Evolutionary conservation across 2,888 invertebrate species (phyloP).

Genomic region (Limnephilus rhombicus): DNA sequence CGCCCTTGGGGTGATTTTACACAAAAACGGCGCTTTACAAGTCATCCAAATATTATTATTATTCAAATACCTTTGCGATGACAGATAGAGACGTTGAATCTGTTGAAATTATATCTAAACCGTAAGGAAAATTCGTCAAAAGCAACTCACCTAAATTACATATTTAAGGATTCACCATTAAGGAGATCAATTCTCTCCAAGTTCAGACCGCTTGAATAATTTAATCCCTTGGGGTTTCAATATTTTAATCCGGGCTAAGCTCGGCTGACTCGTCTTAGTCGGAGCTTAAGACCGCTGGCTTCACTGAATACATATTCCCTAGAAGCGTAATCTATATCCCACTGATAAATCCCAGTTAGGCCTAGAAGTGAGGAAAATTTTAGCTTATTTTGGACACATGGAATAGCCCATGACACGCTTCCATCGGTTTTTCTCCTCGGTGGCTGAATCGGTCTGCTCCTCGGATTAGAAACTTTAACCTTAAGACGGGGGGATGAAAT

Average conservation of each 20-base stretch:
- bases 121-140: not conserved
- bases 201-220: slow-evolving; percentile 21
- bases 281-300: not conserved
- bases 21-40: no score
- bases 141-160: not conserved
- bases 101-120: not conserved
- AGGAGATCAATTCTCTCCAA: slow-evolving; percentile 6
- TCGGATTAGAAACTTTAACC: not conserved
- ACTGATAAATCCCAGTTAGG: no score
- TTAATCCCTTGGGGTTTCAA: slow-evolving; percentile 12
- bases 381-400: no score
- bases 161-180: slow-evolving; percentile 1
- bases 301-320: no score
- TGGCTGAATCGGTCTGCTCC: not conserved
- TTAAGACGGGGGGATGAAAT: not conserved
- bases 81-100: not conserved
- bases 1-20: no score
- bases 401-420: no score
- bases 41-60: no score
- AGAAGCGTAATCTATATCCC: no score
- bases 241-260: slow-evolving; percentile 21
- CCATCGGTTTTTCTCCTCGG: no score
- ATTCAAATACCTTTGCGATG: not conserved
- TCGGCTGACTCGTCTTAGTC: not conserved
- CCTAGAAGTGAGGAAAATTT: no score